A percentile compares a stretch with the other conserved stretches of the same genome.
phyloP scores from a whole-genome alignment of 2,888 invertebrate species.

The Aplocera efformata region DNA sequence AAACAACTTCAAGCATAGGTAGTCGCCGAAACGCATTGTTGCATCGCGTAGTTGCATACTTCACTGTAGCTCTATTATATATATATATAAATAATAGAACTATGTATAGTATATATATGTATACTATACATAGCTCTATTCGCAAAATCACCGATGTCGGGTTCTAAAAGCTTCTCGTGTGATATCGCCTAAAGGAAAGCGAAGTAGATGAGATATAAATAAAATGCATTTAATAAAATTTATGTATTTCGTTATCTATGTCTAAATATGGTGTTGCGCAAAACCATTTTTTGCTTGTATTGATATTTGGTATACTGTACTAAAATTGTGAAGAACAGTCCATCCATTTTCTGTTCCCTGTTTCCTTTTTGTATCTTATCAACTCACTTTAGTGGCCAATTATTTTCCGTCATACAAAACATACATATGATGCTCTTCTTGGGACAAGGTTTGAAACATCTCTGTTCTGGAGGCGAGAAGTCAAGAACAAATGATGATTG shows the following conservation, averaged over 20 bases:
- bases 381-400: constrained; percentile 8
- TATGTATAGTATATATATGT: no score
- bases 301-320: constrained; percentile 9
- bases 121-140: no score
- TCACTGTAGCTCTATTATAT: no score
- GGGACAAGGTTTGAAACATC: constrained; percentile 52
- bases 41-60: no score
- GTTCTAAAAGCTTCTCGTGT: no score
- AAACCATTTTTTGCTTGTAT: constrained; percentile 9
- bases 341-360: not conserved
- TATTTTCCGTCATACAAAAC: constrained; percentile 29
- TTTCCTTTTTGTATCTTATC: not conserved
- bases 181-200: no score
- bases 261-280: not conserved
- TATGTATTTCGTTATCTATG: constrained; percentile 1
- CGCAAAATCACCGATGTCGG: no score
- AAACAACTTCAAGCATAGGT: no score
- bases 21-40: no score
- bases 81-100: no score
- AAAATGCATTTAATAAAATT: not conserved
- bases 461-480: constrained; percentile 63
- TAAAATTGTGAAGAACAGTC: constrained; percentile 6
- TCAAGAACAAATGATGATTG: constrained; percentile 67
- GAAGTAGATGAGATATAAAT: no score
- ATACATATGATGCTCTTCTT: constrained; percentile 48